Evolutionary conservation across 1,140 invertebrate species (phyloP).

Genomic region (Physella acuta): DNA sequence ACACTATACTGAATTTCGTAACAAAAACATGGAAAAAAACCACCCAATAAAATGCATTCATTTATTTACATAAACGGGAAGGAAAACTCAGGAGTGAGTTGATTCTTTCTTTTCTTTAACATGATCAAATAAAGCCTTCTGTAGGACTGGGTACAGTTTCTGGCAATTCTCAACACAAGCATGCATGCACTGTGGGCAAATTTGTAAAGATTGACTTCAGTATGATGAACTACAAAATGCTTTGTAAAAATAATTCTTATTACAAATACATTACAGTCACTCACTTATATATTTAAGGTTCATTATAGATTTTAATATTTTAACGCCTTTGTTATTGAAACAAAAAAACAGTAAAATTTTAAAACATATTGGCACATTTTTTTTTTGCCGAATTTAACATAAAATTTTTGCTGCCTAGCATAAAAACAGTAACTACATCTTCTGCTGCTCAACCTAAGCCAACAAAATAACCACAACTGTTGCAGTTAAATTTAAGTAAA

Average conservation of each 20-base stretch:
- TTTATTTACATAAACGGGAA: neutral
- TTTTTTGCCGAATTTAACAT: neutral
- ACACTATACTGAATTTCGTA: neutral
- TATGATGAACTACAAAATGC: too few relatives aligned
- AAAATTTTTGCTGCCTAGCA: neutral
- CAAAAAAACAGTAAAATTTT: neutral
- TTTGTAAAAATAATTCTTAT: too few relatives aligned
- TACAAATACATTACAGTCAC: too few relatives aligned
- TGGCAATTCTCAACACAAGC: constrained; percentile 65
- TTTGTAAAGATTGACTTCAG: too few relatives aligned
- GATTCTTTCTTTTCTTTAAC: constrained; percentile 60
- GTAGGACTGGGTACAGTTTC: constrained; percentile 67
- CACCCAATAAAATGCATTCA: neutral
- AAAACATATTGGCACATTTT: neutral
- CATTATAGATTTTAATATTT: too few relatives aligned
- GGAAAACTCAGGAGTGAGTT: neutral
- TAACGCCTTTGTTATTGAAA: too few relatives aligned
- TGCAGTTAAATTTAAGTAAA: too few relatives aligned
- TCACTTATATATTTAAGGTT: too few relatives aligned
- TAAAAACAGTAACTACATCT: neutral
- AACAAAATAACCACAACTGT: neutral
- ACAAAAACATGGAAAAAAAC: neutral
- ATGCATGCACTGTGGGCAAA: constrained; percentile 64
- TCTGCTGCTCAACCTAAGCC: neutral
- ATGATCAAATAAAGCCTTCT: constrained; percentile 67